phyloP scores from a whole-genome alignment of 2,113 vertebrate genomes.

The Gracilinanus agilis region DNA sequence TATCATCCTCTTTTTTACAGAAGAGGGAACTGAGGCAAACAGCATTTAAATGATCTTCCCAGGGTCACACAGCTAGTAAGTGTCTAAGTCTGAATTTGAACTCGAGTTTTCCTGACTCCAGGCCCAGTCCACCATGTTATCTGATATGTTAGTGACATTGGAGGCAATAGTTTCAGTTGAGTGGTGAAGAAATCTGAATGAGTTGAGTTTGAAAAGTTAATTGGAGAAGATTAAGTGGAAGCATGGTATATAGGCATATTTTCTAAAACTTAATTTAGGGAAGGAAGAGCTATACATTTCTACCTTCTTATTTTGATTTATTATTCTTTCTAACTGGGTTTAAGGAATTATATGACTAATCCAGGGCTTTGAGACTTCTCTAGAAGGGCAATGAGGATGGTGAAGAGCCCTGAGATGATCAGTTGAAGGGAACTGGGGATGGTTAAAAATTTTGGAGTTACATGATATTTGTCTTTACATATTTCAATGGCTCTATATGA shows the following conservation, averaged over 20 bases:
- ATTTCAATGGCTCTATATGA: not conserved
- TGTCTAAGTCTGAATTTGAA: not conserved
- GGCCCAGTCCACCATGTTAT: not conserved
- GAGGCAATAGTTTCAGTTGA: not conserved
- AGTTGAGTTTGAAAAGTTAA: not conserved
- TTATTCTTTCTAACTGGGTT: not conserved
- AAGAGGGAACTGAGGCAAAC: no score
- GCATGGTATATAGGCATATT: not conserved
- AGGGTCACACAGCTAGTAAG: not conserved
- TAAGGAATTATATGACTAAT: not conserved
- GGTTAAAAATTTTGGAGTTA: not conserved
- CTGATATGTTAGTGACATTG: not conserved
- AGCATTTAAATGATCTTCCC: not conserved
- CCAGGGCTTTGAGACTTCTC: not conserved
- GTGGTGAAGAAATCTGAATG: not conserved
- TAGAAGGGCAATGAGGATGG: not conserved
- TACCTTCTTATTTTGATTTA: not conserved
- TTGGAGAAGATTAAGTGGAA: not conserved
- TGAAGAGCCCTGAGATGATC: not conserved
- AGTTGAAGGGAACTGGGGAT: not conserved
- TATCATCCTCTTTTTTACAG: not conserved
- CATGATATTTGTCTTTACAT: not conserved
- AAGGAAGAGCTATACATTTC: not conserved
- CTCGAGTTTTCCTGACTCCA: not conserved
- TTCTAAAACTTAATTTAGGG: not conserved